Base-by-base conservation (phyloP, 2,113 vertebrate species). In the Melanostigma gelatinosum region DNA sequence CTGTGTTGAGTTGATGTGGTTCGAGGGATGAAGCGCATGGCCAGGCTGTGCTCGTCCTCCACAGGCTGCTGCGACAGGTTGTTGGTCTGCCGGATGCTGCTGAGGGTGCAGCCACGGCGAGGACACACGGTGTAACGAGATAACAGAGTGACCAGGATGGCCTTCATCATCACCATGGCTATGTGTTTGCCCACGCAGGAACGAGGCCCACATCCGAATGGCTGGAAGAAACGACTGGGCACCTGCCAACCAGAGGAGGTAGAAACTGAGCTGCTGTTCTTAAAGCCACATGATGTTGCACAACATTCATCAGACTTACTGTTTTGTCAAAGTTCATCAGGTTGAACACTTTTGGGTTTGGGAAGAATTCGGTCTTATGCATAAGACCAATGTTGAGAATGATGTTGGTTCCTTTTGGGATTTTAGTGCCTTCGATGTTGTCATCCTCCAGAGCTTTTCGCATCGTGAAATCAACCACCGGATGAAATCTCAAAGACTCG, bases 101-200 rank as follows among this genome's bases (percentile, higher is more conserved):
- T 93, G 20, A 98, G 62, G n/a, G 94, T 96, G 79, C 86, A 91
- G 87, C 95, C 96, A 54, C 92, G 93, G 27, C 90, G 82, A 3
- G 95, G 96, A 69, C 95, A 94, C 62, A 99, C 94, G 0, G 89
- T 96, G 93, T 96, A 99, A 0, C 95, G 79, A 38, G 87, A 95
- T 92, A 99, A 89, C 38, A 99, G 87, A 4, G 97, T 97, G 70
- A 96, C 96, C 72, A 99, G 92, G 83, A 97, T 95, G 18, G 94
- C 95, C 89, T 99, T 99, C 96, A 98, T 97, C 98, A 99, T 99
- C 48, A 98, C 96, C 97, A 97, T 97, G 87, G 98, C 96, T 4
- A 98, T 97, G 80, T 97, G 97, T 85, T 99, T 99, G 11, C 98
- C 98, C 32, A 96, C 97, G 2, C 98, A 99, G 69, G 95, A 94